Conservation (phyloP, 1,140 invertebrate genomes). For the Saccostrea glomerata region DNA sequence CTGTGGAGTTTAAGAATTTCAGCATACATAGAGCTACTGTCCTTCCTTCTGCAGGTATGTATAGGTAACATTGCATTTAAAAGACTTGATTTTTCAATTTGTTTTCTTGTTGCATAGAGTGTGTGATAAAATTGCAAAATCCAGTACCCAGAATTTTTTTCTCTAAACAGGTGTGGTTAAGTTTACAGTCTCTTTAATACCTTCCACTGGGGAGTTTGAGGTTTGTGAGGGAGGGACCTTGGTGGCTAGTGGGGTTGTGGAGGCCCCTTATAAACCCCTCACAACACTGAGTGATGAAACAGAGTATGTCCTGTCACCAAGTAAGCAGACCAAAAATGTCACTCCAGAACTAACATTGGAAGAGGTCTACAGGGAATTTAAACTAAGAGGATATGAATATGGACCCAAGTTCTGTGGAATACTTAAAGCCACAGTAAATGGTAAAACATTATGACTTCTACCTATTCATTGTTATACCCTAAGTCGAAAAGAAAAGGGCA, state of each 20-base stretch:
- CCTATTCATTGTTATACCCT: no score
- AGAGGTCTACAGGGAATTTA: conserved; percentile 96
- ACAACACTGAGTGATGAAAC: background rate
- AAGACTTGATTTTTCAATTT: no score
- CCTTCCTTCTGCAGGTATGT: conserved; percentile 87
- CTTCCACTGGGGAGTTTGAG: conserved; percentile 92
- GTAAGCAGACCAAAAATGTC: conserved; percentile 29
- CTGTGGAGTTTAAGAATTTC: conserved; percentile 92
- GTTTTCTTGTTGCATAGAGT: background rate
- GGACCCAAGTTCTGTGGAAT: conserved; percentile 88
- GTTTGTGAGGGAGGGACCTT: conserved; percentile 91
- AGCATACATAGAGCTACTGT: conserved; percentile 95
- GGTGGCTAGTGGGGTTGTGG: conserved; percentile 82
- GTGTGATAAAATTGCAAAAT: background rate
- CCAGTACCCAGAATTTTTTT: conserved; percentile 15
- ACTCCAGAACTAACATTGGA: conserved; percentile 81
- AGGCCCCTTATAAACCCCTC: background rate
- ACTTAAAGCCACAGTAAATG: conserved; percentile 55
- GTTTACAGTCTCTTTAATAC: conserved; percentile 92
- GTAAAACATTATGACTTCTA: conserved; percentile 46
- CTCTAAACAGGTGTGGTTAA: conserved; percentile 83
- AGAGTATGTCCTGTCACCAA: conserved; percentile 32
- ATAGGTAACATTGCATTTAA: background rate
- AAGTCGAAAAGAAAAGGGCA: no score
- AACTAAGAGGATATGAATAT: conserved; percentile 95